Percentiles rank a stretch among this genome's conserved stretches.
These are phyloP conservation scores for Hybos culiciformis DNA, from an alignment of 2,888 invertebrate species.

Conservation along the genomic window DNA sequence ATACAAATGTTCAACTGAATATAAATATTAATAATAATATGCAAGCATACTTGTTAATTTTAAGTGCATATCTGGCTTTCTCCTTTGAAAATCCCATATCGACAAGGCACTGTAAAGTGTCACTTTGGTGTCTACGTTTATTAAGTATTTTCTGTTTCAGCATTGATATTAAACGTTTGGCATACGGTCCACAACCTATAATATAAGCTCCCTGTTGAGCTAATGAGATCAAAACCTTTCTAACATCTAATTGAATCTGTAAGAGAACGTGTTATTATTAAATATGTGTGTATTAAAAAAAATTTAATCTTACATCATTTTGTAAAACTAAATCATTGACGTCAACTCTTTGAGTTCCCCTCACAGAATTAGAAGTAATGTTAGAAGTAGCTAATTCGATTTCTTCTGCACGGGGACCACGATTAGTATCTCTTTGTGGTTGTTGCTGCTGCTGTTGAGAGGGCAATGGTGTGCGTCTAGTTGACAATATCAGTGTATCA, in stretches of 20 bases:
- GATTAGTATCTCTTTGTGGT: slow-evolving; percentile 22
- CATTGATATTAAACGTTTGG: slow-evolving; percentile 37
- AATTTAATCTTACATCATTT: slow-evolving; percentile 34
- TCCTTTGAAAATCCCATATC: slow-evolving; percentile 50
- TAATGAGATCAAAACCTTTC: slow-evolving; percentile 51
- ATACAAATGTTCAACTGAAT: neutral
- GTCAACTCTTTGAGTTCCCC: slow-evolving; percentile 29
- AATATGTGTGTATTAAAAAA: neutral
- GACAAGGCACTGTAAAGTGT: slow-evolving; percentile 42
- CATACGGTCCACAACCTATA: slow-evolving; percentile 39
- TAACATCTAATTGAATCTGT: slow-evolving; percentile 50
- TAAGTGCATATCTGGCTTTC: slow-evolving; percentile 42
- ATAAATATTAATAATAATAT: neutral
- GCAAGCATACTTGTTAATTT: slow-evolving; percentile 20
- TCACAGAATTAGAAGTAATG: slow-evolving; percentile 26
- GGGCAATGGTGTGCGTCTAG: slow-evolving; percentile 21
- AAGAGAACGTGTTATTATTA: slow-evolving; percentile 8
- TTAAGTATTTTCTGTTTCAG: slow-evolving; percentile 38
- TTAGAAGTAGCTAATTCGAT: slow-evolving; percentile 37
- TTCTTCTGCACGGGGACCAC: slow-evolving; percentile 37
- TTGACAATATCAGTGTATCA: slow-evolving; percentile 27
- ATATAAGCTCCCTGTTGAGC: slow-evolving; percentile 45
- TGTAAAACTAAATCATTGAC: slow-evolving; percentile 36
- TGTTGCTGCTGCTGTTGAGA: slow-evolving; percentile 26
- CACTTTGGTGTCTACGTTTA: slow-evolving; percentile 37